phyloP scores from a whole-genome alignment of 2,888 invertebrate species.

The Ommatoiulus sabulosus region DNA sequence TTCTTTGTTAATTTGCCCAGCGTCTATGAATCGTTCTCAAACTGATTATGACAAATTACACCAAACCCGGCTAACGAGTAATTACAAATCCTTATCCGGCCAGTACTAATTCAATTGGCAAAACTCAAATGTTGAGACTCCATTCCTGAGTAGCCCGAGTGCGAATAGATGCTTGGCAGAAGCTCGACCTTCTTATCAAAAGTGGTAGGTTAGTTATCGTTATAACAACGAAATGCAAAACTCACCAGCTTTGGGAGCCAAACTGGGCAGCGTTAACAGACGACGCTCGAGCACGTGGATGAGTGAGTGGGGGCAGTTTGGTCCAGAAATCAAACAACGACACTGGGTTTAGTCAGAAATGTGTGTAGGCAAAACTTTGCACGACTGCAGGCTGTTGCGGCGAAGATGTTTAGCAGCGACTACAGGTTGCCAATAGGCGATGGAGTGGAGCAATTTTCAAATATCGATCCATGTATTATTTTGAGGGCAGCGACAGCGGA shows the following conservation, averaged over 20 bases:
- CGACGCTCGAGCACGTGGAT: background rate
- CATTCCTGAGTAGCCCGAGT: too few relatives aligned
- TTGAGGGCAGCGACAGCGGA: background rate
- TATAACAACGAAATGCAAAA: background rate
- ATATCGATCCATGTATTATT: slow-evolving; percentile 34
- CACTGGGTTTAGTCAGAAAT: background rate
- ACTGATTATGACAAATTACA: too few relatives aligned
- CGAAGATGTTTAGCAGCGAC: background rate
- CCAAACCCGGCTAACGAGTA: too few relatives aligned
- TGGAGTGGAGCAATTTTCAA: background rate
- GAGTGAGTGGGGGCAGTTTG: background rate
- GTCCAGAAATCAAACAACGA: background rate
- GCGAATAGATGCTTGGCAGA: too few relatives aligned
- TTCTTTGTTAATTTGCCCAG: too few relatives aligned
- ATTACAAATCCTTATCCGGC: too few relatives aligned
- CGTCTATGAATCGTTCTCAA: too few relatives aligned
- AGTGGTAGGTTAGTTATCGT: too few relatives aligned
- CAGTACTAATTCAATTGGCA: too few relatives aligned
- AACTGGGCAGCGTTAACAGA: background rate
- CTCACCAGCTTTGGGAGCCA: slow-evolving; percentile 18
- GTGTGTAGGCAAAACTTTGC: background rate
- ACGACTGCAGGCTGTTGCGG: background rate
- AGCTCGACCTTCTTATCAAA: too few relatives aligned
- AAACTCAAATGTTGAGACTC: too few relatives aligned
- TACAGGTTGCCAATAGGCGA: background rate